Evolutionary conservation across 2,113 vertebrate genomes (phyloP), one percentile per base, ranked within the genome.

Genomic region (Alouatta palliata): DNA sequence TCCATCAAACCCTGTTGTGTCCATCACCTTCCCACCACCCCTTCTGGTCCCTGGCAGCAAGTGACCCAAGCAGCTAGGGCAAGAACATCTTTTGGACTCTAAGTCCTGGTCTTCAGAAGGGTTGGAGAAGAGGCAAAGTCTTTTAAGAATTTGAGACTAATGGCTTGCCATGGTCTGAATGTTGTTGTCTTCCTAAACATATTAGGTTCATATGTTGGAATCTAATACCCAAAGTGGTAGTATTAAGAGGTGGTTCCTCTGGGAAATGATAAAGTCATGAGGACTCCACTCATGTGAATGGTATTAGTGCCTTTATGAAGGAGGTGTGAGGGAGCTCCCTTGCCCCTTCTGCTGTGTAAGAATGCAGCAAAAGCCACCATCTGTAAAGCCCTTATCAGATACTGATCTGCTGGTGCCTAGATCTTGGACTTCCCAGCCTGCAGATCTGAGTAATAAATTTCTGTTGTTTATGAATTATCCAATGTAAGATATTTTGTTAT

Each of bases 91-190:
- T 81, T 35, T 73, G 13, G 37, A 23, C 61, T 87, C 37, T 14
- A 4, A 58, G 14, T 45, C 32, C 85, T 35, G 6, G 25, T 37
- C 47, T 61, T 61, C 12, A 25, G 49, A 87, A 80, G 37, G 43
- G 45, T 25, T 49, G 81, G 11, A 58, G 47, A 52, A 77, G 16
- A 17, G 21, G 11, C 17, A 92, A 75, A 35, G 30, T 1, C 40
- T 90, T 86, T 71, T 45, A 77, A 58, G 45, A 71, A 82, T 56
- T 87, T 68, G 47, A 92, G 71, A 25, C 70, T 64, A 43, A 49
- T 35, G 40, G 35, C 82, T 86, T 86, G 9, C 37, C 6, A 52
- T 64, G 20, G 40, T 35, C 61, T 71, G 49, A 80, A 40, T 40
- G 13, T 27, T 37, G 10, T 23, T 32, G 21, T 73, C 89, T 13